Percentiles rank a stretch among this genome's conserved stretches.
Conservation (phyloP, 2,113 vertebrate species). For the Vidua macroura region DNA sequence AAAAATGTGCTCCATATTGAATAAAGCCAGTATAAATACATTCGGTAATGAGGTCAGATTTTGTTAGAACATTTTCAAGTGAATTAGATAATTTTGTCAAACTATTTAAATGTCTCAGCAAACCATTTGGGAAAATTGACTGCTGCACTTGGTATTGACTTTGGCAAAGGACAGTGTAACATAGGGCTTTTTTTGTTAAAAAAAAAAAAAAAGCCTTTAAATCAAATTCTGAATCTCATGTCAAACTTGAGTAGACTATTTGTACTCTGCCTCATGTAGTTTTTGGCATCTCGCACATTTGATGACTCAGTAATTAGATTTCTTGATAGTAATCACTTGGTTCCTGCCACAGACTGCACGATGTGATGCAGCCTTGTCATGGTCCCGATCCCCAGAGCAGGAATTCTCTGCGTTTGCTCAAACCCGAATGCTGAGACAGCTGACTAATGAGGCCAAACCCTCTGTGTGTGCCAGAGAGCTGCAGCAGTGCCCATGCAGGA, state of each 20-base stretch:
- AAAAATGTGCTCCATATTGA: constrained; percentile 11
- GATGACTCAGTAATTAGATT: constrained; percentile 48
- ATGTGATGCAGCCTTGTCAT: constrained; percentile 66
- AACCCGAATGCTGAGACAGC: background rate
- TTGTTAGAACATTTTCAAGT: constrained; percentile 86
- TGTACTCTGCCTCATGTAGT: constrained; percentile 67
- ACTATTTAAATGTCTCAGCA: constrained; percentile 91
- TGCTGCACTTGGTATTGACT: constrained; percentile 84
- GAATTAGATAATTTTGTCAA: constrained; percentile 96
- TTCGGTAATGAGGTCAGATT: constrained; percentile 94
- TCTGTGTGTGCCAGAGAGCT: background rate
- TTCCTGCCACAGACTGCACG: constrained; percentile 65
- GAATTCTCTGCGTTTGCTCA: constrained; percentile 42
- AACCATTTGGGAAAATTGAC: constrained; percentile 87
- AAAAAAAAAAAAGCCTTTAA: constrained; percentile 71
- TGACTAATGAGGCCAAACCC: constrained; percentile 40
- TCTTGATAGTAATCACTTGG: constrained; percentile 61
- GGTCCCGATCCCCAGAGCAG: constrained; percentile 17
- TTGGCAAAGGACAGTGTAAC: constrained; percentile 83
- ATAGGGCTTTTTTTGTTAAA: constrained; percentile 59
- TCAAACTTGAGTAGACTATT: constrained; percentile 78
- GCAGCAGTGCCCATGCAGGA: background rate
- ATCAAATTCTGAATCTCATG: constrained; percentile 79
- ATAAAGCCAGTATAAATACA: constrained; percentile 91
- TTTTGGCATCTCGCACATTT: constrained; percentile 55